Evolutionary conservation across 2,888 invertebrate species (phyloP).

Genomic region (Magallana nippona): DNA sequence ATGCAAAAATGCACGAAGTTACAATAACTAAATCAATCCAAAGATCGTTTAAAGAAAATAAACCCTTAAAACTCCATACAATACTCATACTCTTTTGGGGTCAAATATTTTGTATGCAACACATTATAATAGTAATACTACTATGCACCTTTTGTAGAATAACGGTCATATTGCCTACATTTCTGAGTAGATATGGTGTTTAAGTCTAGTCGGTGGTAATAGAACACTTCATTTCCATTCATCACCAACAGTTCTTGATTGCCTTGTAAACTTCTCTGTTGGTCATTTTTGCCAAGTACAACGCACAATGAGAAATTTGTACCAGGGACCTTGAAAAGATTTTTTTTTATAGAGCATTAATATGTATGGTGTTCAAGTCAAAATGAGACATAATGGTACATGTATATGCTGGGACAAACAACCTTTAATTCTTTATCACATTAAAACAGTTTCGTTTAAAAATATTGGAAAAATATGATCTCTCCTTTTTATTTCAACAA

Average conservation of each 20-base stretch:
- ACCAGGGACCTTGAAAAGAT: conserved; percentile 15
- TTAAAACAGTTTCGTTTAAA: no score
- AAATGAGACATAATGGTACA: no score
- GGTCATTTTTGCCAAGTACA: conserved; percentile 30
- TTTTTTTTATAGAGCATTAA: no score
- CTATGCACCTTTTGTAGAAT: conserved; percentile 26
- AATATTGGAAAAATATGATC: no score
- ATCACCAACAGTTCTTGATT: not conserved
- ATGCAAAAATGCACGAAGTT: no score
- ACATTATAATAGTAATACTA: not conserved
- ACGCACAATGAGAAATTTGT: conserved; percentile 40
- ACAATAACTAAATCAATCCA: no score
- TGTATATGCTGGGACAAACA: no score
- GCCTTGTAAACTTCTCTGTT: not conserved
- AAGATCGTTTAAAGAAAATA: no score
- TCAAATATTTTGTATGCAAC: not conserved
- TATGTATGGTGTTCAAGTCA: no score
- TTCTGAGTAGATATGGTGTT: not conserved
- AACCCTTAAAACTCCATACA: not conserved
- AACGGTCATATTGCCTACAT: not conserved
- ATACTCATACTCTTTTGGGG: not conserved
- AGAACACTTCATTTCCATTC: not conserved
- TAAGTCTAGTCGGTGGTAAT: conserved; percentile 14
- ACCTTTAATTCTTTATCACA: no score
- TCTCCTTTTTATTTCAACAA: no score